Conservation (phyloP, 2,113 vertebrate genomes). For the Ptilorrhoa leucosticta region DNA sequence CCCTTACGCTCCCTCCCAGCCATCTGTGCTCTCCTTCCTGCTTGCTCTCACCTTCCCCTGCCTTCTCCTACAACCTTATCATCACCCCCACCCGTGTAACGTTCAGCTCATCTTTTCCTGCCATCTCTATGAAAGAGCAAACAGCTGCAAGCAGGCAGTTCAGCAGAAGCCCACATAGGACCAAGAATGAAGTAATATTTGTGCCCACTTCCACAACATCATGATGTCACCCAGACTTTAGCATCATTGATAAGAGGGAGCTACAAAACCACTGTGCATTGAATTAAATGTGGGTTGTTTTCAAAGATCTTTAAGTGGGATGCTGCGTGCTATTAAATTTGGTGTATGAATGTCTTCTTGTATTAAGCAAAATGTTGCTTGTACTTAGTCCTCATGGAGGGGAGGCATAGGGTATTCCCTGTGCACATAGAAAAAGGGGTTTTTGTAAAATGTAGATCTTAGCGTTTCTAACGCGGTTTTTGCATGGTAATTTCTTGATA, state of each 20-base stretch:
- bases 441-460: neutral
- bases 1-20: neutral
- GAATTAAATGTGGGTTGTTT: neutral
- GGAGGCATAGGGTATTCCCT: neutral
- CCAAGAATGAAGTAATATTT: neutral
- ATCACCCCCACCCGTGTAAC: rapidly evolving
- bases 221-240: neutral
- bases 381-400: neutral
- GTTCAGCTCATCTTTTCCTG: neutral
- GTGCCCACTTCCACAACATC: neutral
- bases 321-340: neutral
- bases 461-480: neutral
- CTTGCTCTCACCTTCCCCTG: neutral
- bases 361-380: neutral
- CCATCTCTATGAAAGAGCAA: neutral
- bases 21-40: neutral
- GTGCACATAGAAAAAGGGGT: neutral
- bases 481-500: neutral
- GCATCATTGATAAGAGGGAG: neutral
- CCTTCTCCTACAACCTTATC: neutral
- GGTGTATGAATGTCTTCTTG: neutral
- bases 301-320: neutral
- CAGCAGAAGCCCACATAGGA: neutral
- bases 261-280: neutral
- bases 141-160: neutral